These are phyloP conservation scores for Clanis bilineata DNA, from an alignment of 2,888 invertebrate genomes.

Conservation along the genomic window DNA sequence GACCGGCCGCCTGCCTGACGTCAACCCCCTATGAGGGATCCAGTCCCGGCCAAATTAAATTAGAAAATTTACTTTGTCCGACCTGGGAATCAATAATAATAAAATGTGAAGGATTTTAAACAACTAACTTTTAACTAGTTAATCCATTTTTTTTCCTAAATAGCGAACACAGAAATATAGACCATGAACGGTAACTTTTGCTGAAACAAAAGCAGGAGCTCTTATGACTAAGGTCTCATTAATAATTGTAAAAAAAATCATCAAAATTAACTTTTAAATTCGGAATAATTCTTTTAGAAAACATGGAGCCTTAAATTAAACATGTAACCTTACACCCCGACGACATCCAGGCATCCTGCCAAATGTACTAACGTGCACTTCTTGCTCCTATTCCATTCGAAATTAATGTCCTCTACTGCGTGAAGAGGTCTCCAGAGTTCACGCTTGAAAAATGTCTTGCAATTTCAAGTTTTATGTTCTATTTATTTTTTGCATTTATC, in stretches of 20 bases:
- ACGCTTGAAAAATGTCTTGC: slow-evolving; percentile 1
- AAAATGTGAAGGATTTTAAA: too few relatives aligned
- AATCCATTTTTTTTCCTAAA: too few relatives aligned
- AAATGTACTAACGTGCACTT: slow-evolving; percentile 40
- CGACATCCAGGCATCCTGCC: slow-evolving; percentile 39
- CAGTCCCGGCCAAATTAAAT: too few relatives aligned
- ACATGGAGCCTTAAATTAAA: slow-evolving; percentile 14
- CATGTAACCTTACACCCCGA: slow-evolving; percentile 23
- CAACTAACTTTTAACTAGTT: too few relatives aligned
- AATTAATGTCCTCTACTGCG: slow-evolving; percentile 15
- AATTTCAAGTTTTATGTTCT: slow-evolving; percentile 28
- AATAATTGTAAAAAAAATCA: not conserved
- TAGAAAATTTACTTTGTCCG: too few relatives aligned
- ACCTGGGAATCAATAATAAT: too few relatives aligned
- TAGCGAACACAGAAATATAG: too few relatives aligned
- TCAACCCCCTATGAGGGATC: too few relatives aligned
- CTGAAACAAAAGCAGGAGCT: too few relatives aligned
- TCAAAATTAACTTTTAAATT: not conserved
- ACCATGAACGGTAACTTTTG: too few relatives aligned
- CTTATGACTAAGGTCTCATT: too few relatives aligned
- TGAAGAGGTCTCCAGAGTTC: slow-evolving; percentile 5
- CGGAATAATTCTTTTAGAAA: slow-evolving; percentile 10
- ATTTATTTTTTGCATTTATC: slow-evolving; percentile 24
- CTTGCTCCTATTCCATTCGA: slow-evolving; percentile 27
- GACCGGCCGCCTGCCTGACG: too few relatives aligned